Conservation (phyloP, 92 coral and sea anemone genomes). For the Paramuricea clavata region DNA sequence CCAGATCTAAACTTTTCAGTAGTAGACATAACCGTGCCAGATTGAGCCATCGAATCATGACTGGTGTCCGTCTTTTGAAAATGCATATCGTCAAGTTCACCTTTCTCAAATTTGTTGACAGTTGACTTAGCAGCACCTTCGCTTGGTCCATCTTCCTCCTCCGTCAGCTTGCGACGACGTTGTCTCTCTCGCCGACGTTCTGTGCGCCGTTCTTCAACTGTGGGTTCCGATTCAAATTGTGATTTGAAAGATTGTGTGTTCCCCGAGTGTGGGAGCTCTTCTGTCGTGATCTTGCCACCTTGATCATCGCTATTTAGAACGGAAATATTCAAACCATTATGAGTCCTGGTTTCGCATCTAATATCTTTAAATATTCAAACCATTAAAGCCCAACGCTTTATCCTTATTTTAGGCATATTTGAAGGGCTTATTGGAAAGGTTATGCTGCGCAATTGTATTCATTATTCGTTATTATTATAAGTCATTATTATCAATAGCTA, state of each 20-base stretch:
- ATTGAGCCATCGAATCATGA: conserved; percentile 22
- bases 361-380: too few species aligned
- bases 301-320: conserved; percentile 12
- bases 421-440: too few species aligned
- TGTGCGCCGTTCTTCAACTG: conserved; percentile 17
- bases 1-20: conserved; percentile 36
- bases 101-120: conserved; percentile 71
- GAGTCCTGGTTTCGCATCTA: too few species aligned
- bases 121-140: conserved; percentile 57
- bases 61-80: conserved; percentile 32
- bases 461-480: too few species aligned
- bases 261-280: conserved; percentile 37
- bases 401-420: too few species aligned
- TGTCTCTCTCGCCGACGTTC: conserved; percentile 56
- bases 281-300: background rate
- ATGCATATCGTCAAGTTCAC: conserved; percentile 60
- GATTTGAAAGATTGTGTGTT: conserved; percentile 6
- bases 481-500: too few species aligned
- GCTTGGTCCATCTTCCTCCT: conserved; percentile 27
- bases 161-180: conserved; percentile 41
- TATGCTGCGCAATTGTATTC: too few species aligned
- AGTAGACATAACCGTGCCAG: conserved; percentile 31
- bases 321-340: background rate
- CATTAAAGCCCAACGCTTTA: too few species aligned
- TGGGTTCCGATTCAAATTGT: conserved; percentile 11